Evolutionary conservation across 2,797 vertebrate species (phyloP), one percentile per base, ranked within the genome.

Genomic region (Columba guinea): DNA sequence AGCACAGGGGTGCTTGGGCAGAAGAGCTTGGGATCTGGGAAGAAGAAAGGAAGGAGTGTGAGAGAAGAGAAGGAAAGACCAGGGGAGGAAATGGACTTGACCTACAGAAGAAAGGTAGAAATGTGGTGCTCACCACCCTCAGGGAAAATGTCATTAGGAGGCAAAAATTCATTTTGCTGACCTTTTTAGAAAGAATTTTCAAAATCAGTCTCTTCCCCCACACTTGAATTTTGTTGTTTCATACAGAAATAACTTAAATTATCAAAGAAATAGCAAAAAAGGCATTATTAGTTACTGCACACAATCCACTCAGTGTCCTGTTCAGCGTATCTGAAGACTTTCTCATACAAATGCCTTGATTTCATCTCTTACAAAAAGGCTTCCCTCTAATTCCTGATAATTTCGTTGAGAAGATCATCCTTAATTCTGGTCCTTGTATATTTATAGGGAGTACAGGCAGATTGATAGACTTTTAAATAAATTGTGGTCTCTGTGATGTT

Each of bases 131-230:
- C 15, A 19, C 23, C 73, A 71, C 26, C 27, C 49, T 84, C 15
- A 13, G 41, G 16, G 18, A 55, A 19, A 9, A 5, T 8, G 11
- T 34, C 46, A 80, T 32, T 19, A 46, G 15, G 8, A 23, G 16
- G 5, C 49, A 35, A 71, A 70, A 82, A 67, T 27, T 68, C 2
- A 53, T 56, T 37, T 87, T 71, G 22, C 13, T 70, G 32, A 23
- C 7, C 2, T 0, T 62, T 93, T 94, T 46, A 73, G 26, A 63
- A 73, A 63, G 8, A 4, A 13, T 69, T 82, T 93, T 79, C 26
- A 32, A 59, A 89, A 74, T 17, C 1, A 0, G 1, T 39, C 39
- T 80, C 21, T 76, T 76, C 11, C 39, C 49, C 1, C 2, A 10
- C 16, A 11, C 34, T 65, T 65, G 37, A 71, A 44, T 70, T 67